Base-by-base conservation (phyloP, 2,888 invertebrate species). In the Dasypogon diadema region DNA sequence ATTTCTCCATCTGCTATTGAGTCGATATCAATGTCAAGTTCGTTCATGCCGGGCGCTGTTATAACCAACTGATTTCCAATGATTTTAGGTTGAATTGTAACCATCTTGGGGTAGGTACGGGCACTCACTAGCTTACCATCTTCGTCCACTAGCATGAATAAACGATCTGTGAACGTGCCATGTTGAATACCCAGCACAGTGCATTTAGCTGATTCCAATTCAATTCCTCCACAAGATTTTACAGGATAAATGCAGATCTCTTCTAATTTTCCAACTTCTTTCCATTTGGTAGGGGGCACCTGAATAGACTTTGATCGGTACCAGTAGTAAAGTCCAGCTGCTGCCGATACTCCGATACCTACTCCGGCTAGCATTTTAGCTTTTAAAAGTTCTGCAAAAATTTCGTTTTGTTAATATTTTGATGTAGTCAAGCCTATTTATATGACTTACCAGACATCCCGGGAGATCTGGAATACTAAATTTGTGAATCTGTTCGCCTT, bases 11-110 rank as follows among this genome's bases (percentile, higher is more conserved):
- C 42, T 42, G 42, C 42, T 12, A 42, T 42, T 12, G 42, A 81
- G 0, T 84, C 80, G 55, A 90, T 87, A 81, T 90, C 87, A 26
- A 90, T 83, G 46, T 85, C 84, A 16, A 91, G 79, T 5, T 87
- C 82, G 79, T 89, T 88, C 89, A 90, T 88, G 5, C 88, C 88
- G 0, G 87, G 87, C 10, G 90, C 89, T 6, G 86, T 87, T 8
- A 92, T 82, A 0, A 88, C 87, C 5, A 92, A 83, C 14, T 89
- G 83, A 5, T 89, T 88, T 5, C 83, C 87, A n/a, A 16, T 48
- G 3, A 65, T 34, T 6, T 5, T 46, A 26, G 75, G 77, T 37
- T 74, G 30, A 14, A 77, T 76, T n/a, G 56, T 34, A 2, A 77
- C 24, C 75, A 77, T 74, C 30, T 76, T 56, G 16, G 77, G 77